Evolutionary conservation across 2,888 invertebrate genomes (phyloP).

Genomic region (Biston betularia): DNA sequence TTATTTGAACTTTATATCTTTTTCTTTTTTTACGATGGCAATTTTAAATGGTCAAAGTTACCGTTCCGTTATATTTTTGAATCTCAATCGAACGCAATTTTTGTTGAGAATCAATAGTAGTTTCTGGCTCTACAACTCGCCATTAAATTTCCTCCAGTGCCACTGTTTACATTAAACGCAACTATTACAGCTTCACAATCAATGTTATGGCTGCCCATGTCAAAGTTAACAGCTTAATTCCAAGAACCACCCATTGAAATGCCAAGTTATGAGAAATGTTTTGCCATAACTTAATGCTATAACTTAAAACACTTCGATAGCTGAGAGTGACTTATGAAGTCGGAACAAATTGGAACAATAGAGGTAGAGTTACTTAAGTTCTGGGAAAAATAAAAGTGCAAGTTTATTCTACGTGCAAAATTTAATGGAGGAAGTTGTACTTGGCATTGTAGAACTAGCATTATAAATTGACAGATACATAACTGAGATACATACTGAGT

Average conservation of each 20-base stretch:
- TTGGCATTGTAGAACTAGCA: neutral
- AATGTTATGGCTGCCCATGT: slow-evolving; percentile 43
- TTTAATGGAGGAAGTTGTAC: neutral
- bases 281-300: slow-evolving; percentile 31
- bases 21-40: neutral
- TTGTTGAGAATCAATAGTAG: slow-evolving; percentile 10
- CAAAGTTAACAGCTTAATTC: slow-evolving; percentile 37
- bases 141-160: slow-evolving; percentile 44
- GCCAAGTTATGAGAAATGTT: slow-evolving; percentile 32
- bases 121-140: slow-evolving; percentile 41
- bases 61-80: neutral
- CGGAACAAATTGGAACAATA: slow-evolving; percentile 24
- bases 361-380: slow-evolving; percentile 6
- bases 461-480: neutral
- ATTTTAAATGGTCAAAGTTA: neutral
- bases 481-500: too few relatives aligned
- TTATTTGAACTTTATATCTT: neutral
- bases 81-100: neutral
- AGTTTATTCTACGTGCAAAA: neutral
- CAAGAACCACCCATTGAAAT: slow-evolving; percentile 33
- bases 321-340: slow-evolving; percentile 26
- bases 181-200: slow-evolving; percentile 46
- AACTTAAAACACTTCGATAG: slow-evolving; percentile 32
- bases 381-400: slow-evolving; percentile 6
- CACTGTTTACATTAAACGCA: slow-evolving; percentile 45